Evolutionary conservation across 2,888 invertebrate genomes (phyloP).

Genomic region (Callyntrura sp.): DNA sequence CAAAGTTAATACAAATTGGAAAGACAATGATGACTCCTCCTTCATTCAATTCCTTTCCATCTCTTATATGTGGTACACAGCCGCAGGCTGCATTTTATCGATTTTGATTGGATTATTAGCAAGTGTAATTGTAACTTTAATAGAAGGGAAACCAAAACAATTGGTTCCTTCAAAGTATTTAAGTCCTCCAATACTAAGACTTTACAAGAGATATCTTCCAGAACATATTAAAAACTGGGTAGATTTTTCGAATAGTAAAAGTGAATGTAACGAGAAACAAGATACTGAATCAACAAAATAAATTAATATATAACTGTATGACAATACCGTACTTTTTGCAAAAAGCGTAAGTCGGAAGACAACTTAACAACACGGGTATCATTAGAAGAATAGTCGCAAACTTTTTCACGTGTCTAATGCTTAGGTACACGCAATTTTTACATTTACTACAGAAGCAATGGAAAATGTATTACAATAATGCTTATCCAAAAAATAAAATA

Average conservation of each 20-base stretch:
- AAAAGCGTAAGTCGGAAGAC: neutral
- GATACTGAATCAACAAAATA: neutral
- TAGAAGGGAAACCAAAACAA: constrained; percentile 1
- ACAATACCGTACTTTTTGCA: neutral
- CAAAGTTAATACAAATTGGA: constrained; percentile 74
- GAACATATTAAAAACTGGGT: constrained; percentile 73
- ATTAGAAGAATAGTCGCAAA: no score
- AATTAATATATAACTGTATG: constrained; percentile 1
- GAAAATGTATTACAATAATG: no score
- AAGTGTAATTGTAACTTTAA: constrained; percentile 56
- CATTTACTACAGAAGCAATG: neutral
- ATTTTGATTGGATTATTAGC: constrained; percentile 84
- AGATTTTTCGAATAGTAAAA: constrained; percentile 29
- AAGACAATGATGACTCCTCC: constrained; percentile 71
- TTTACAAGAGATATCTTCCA: constrained; percentile 66
- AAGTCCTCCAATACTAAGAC: constrained; percentile 77
- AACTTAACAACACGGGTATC: neutral
- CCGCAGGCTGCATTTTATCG: constrained; percentile 84
- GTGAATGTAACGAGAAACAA: neutral
- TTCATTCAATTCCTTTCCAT: constrained; percentile 79
- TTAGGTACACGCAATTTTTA: no score
- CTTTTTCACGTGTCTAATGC: no score
- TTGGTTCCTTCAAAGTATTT: constrained; percentile 67
- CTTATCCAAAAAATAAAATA: no score
- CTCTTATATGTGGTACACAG: constrained; percentile 85